These are phyloP conservation scores for Phalacrocorax pelagicus DNA, from an alignment of 2,113 vertebrate genomes.

Conservation along the genomic window DNA sequence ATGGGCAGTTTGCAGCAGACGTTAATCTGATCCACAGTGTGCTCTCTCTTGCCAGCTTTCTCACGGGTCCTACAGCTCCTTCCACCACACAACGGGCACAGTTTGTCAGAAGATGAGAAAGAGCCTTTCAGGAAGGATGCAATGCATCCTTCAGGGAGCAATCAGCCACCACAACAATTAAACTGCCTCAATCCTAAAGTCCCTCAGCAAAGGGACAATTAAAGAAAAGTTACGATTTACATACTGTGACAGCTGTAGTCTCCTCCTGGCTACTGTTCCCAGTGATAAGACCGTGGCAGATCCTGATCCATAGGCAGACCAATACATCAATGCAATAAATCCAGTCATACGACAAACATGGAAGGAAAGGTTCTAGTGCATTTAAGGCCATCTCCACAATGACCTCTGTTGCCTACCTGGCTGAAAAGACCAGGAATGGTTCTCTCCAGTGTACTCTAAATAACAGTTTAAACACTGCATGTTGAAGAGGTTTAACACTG, in stretches of 20 bases:
- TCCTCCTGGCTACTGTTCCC: background rate
- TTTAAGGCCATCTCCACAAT: background rate
- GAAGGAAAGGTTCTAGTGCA: background rate
- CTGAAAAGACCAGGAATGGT: background rate
- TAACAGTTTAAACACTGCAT: background rate
- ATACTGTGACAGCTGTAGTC: background rate
- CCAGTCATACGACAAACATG: background rate
- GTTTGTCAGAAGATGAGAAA: background rate
- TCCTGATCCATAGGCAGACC: background rate
- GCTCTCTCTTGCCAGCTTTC: background rate
- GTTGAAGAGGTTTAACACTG: background rate
- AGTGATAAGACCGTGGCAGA: background rate
- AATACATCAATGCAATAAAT: background rate
- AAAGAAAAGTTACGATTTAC: background rate
- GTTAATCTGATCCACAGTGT: background rate
- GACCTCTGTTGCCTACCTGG: background rate
- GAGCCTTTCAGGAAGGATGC: background rate
- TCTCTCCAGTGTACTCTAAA: background rate
- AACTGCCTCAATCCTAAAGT: background rate
- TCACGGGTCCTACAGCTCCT: background rate
- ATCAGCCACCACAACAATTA: background rate
- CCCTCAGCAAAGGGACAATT: background rate
- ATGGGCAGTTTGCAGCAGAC: background rate
- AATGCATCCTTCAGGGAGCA: background rate
- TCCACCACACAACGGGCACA: background rate